Percentiles rank a stretch among this genome's conserved stretches.
phyloP scores from a whole-genome alignment of 2,888 invertebrate species.

The Heliconius ethilla region DNA sequence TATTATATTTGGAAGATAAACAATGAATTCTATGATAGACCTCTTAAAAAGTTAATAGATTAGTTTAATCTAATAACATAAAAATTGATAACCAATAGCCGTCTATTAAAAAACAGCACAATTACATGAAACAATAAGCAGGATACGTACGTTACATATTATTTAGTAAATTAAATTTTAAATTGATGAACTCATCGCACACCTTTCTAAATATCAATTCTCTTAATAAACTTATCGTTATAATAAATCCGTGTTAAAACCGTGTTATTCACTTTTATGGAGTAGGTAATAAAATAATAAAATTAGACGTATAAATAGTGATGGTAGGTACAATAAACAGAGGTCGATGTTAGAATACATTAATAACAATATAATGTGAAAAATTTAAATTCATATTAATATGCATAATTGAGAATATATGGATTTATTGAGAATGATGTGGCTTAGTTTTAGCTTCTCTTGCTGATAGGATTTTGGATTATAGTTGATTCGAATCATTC shows the following conservation, averaged over 20 bases:
- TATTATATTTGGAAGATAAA: too few relatives aligned
- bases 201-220: slow-evolving; percentile 50
- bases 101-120: neutral
- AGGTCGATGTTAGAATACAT: slow-evolving; percentile 18
- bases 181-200: slow-evolving; percentile 28
- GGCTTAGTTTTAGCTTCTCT: too few relatives aligned
- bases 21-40: neutral
- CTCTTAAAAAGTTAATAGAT: neutral
- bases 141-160: neutral
- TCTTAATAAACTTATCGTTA: slow-evolving; percentile 58
- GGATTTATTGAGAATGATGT: too few relatives aligned
- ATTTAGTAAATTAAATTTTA: slow-evolving; percentile 14
- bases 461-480: neutral
- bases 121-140: neutral
- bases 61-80: neutral
- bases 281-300: slow-evolving; percentile 50
- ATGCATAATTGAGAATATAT: neutral
- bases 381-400: slow-evolving; percentile 9
- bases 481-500: neutral
- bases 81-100: neutral
- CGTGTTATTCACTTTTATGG: slow-evolving; percentile 53
- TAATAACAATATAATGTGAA: slow-evolving; percentile 9
- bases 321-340: slow-evolving; percentile 20
- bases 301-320: slow-evolving; percentile 44
- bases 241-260: slow-evolving; percentile 55